Conservation (phyloP, 2,113 vertebrate genomes). For the Rhabdomys dilectus region DNA sequence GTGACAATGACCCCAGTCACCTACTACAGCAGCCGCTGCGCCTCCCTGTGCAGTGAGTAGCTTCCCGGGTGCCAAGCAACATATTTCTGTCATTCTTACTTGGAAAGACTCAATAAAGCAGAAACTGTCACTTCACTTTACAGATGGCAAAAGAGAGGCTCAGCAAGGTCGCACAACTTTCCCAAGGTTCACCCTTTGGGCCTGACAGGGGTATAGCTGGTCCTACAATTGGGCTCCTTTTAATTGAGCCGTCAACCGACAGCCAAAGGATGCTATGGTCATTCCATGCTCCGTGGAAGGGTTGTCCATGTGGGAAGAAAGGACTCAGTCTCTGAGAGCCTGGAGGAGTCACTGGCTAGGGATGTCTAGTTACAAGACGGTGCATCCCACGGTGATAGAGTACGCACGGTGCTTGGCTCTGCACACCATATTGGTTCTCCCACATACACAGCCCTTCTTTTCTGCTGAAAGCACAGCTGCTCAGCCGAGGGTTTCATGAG, state of each 20-base stretch:
- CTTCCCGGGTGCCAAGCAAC: neutral
- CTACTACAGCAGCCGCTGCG: rapidly evolving
- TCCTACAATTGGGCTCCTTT: neutral
- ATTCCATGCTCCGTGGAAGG: neutral
- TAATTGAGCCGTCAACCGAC: neutral
- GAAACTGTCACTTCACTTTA: neutral
- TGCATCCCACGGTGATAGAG: neutral
- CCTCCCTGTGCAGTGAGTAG: neutral
- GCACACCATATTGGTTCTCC: neutral
- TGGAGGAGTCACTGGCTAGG: neutral
- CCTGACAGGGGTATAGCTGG: rapidly evolving
- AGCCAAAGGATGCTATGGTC: neutral
- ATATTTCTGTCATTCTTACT: neutral
- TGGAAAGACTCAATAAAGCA: neutral
- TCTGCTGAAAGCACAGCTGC: neutral
- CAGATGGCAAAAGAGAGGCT: neutral
- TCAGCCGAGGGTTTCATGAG: neutral
- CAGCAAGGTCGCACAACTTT: neutral
- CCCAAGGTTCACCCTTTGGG: neutral
- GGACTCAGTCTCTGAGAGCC: neutral
- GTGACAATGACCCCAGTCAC: neutral
- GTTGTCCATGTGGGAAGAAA: neutral
- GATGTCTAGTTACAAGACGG: rapidly evolving
- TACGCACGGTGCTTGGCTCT: neutral
- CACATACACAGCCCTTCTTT: rapidly evolving